Base-by-base conservation (phyloP, 2,888 invertebrate genomes). In the Colostygia pectinataria region DNA sequence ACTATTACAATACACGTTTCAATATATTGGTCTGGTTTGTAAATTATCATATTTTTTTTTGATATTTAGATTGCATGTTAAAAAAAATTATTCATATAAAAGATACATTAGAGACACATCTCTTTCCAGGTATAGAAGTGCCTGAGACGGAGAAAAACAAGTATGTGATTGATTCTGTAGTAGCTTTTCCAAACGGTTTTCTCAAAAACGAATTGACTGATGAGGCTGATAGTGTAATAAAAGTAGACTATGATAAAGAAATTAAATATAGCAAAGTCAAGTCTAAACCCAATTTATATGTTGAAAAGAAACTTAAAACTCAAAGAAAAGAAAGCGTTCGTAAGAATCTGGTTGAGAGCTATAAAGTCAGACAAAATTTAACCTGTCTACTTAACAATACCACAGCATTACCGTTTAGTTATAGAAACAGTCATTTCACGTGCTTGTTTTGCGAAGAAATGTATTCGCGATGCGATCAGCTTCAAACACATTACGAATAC, bases 321-420 rank as follows among this genome's bases (percentile, higher is more conserved):
- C 18, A 24, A 13, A 34, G 6, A 12, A 10, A 9, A 9, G 4
- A 18, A 2, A 18, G 10, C 1, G 12, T 10, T 13, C 3, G 6
- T 9, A 50, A 18, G 2, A 3, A 18, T 18, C 4, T 29, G 42
- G 7, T 41, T 23, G n/a, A n/a, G n/a, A 41, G 49, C n/a, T 31
- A 36, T 20, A 48, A 28, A 49, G 53, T 48, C 2, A 41, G 53
- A 10, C 49, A 38, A 24, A 60, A 55, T 13, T 12, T 60, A n/a
- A 40, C 47, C 5, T 51, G 43, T 24, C 24, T 59, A 28, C 29
- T 57, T 2, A 54, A 56, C 27, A 44, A 50, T 18, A 57, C 53
- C 0, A 76, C 70, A 0, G 72, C 67, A 0, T 43, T 74, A 13
- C 79, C 76, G 0, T 79, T 79, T 15, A 72, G 71, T n/a, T 74